Evolutionary conservation across 2,888 invertebrate species (phyloP).

Genomic region (Acleris sparsana): DNA sequence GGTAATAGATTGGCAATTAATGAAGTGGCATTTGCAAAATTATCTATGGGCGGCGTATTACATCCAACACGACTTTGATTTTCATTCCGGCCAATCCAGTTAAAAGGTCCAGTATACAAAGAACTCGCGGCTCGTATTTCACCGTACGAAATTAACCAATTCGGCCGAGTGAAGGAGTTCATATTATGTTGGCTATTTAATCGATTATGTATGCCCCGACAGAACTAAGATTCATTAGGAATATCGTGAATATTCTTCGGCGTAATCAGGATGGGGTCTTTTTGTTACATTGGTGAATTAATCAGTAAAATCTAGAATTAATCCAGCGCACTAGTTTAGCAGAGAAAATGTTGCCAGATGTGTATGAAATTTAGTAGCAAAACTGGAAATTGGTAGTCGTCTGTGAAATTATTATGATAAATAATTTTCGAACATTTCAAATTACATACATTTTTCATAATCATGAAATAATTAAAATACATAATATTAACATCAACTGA

Average conservation of each 20-base stretch:
- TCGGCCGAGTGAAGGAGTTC: conserved; percentile 10
- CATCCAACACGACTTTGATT: conserved; percentile 35
- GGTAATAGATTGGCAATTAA: conserved; percentile 35
- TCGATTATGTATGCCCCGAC: conserved; percentile 29
- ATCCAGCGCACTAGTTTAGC: too few relatives aligned
- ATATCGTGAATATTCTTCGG: too few relatives aligned
- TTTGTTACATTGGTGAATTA: not conserved
- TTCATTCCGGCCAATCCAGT: conserved; percentile 46
- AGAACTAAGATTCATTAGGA: conserved; percentile 29
- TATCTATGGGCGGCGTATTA: conserved; percentile 45
- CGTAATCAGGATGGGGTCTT: not conserved
- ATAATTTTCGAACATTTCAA: too few relatives aligned
- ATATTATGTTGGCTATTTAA: conserved; percentile 10
- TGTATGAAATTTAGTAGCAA: too few relatives aligned
- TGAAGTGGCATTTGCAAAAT: conserved; percentile 32
- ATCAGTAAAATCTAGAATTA: too few relatives aligned
- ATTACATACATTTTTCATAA: too few relatives aligned
- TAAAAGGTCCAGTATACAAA: conserved; percentile 47
- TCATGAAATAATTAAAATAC: too few relatives aligned
- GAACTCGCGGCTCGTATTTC: conserved; percentile 8
- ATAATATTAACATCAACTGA: too few relatives aligned
- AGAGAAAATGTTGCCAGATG: too few relatives aligned
- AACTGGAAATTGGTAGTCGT: too few relatives aligned
- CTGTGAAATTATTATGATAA: too few relatives aligned
- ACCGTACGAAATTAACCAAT: not conserved